A percentile compares a stretch with the other conserved stretches of the same genome.
Conservation (phyloP, 2,113 vertebrate species). For the Oryzias javanicus region DNA sequence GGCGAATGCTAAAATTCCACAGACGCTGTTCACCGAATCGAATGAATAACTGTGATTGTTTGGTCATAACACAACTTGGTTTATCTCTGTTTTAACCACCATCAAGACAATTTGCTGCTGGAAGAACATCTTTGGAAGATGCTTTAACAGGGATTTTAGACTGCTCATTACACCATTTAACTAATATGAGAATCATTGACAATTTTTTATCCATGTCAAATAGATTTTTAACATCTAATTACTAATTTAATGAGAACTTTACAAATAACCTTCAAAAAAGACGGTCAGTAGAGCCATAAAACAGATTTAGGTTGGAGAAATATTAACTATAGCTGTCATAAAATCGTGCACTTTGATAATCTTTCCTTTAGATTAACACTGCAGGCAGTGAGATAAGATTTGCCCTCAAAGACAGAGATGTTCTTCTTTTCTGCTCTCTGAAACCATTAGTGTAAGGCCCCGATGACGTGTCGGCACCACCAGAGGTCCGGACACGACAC, state of each 20-base stretch:
- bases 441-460: slow-evolving; percentile 21
- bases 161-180: too few relatives aligned
- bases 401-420: slow-evolving; percentile 21
- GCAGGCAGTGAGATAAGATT: neutral
- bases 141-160: neutral
- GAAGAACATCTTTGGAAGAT: slow-evolving; percentile 8
- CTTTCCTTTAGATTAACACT: neutral
- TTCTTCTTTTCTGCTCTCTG: slow-evolving; percentile 9
- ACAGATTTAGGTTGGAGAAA: too few relatives aligned
- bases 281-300: too few relatives aligned
- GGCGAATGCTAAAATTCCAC: slow-evolving; percentile 66
- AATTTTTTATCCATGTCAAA: too few relatives aligned
- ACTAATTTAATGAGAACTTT: too few relatives aligned
- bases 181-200: too few relatives aligned
- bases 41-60: slow-evolving; percentile 70
- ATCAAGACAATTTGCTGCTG: slow-evolving; percentile 16
- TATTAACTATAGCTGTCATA: too few relatives aligned
- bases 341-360: neutral
- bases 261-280: too few relatives aligned
- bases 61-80: slow-evolving; percentile 49
- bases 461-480: too few relatives aligned
- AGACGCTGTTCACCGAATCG: slow-evolving; percentile 65
- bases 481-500: slow-evolving; percentile 8
- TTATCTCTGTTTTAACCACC: slow-evolving; percentile 65
- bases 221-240: too few relatives aligned